These are phyloP conservation scores for Panopea generosa DNA, from an alignment of 2,888 invertebrate species.

Conservation along the genomic window DNA sequence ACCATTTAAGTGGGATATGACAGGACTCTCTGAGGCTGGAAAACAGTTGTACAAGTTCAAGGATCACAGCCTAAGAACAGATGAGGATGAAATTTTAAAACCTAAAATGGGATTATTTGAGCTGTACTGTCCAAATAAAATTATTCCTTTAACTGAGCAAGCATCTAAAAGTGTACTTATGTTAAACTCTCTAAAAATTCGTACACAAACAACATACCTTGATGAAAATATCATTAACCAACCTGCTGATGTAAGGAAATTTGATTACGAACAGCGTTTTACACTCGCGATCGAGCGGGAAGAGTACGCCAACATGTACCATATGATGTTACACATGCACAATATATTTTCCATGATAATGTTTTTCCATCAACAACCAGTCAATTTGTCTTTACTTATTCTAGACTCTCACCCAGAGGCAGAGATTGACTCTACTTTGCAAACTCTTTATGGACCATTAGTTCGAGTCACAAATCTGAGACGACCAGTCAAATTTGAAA, in stretches of 20 bases:
- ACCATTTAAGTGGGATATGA: conserved; percentile 41
- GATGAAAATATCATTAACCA: not conserved
- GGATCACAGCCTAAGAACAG: conserved; percentile 23
- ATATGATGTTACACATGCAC: conserved; percentile 45
- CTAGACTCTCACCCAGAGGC: conserved; percentile 52
- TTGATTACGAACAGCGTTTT: conserved; percentile 18
- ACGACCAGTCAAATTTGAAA: conserved; percentile 23
- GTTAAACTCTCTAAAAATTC: conserved; percentile 31
- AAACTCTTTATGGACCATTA: conserved; percentile 42
- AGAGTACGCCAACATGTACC: conserved; percentile 55
- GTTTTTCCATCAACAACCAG: conserved; percentile 40
- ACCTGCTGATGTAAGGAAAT: not conserved
- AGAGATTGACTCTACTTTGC: conserved; percentile 30
- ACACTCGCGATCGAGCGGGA: conserved; percentile 47
- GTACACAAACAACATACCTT: not conserved
- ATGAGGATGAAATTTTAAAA: conserved; percentile 38
- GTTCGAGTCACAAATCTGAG: conserved; percentile 35
- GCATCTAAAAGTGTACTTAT: conserved; percentile 19
- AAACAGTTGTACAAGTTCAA: conserved; percentile 38
- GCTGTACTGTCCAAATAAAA: conserved; percentile 30
- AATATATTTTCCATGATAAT: conserved; percentile 44
- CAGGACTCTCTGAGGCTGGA: conserved; percentile 25
- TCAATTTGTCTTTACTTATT: conserved; percentile 24
- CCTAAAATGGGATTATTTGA: conserved; percentile 33
- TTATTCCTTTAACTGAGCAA: conserved; percentile 7